These are phyloP conservation scores for Pagetopsis macropterus DNA, from an alignment of 2,797 vertebrate species.

Conservation along the genomic window DNA sequence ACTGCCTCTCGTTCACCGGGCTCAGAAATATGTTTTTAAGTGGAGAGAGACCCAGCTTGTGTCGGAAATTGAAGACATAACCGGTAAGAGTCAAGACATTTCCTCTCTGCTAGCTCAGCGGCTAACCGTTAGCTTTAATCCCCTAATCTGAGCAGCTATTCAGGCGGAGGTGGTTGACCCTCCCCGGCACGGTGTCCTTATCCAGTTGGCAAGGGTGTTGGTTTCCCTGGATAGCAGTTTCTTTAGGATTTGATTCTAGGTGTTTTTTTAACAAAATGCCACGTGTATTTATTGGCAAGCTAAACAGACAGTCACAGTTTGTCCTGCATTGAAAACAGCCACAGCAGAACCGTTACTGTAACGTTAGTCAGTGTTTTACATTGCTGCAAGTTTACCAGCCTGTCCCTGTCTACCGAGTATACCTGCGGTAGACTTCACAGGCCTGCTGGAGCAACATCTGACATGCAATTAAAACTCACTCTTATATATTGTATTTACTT, in stretches of 20 bases:
- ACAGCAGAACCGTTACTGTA: background rate
- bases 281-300: constrained; percentile 1
- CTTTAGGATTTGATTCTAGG: background rate
- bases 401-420: accelerated
- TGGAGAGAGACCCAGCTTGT: constrained; percentile 5
- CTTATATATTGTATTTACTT: background rate
- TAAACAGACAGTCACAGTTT: too few species aligned
- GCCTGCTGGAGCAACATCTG: background rate
- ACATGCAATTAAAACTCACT: background rate
- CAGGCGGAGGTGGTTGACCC: constrained; percentile 20
- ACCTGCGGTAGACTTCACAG: too few species aligned
- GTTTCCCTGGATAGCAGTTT: background rate
- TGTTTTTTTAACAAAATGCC: background rate
- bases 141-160: constrained; percentile 74
- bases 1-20: background rate
- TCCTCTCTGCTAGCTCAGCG: constrained; percentile 53
- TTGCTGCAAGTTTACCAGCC: background rate
- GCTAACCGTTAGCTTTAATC: constrained; percentile 75
- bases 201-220: too few species aligned
- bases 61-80: constrained; percentile 51
- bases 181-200: background rate
- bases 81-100: constrained; percentile 65
- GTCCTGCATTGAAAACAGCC: background rate
- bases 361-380: background rate
- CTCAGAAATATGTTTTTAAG: constrained; percentile 51